Evolutionary conservation across 2,797 vertebrate genomes (phyloP).

Genomic region (Micropoecilia bifurca): DNA sequence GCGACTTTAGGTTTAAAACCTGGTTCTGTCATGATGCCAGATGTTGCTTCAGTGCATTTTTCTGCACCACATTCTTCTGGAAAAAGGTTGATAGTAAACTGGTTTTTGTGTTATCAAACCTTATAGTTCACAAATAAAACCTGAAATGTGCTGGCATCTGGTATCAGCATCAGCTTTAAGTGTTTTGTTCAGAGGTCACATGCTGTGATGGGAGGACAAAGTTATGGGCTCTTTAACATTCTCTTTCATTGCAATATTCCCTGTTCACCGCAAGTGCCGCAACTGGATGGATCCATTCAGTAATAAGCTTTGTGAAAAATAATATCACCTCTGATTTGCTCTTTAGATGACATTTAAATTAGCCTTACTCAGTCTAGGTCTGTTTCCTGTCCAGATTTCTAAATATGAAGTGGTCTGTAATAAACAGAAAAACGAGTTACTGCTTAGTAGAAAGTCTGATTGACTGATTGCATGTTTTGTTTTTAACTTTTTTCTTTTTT

Average conservation of each 20-base stretch:
- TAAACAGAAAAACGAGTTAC: slow-evolving; percentile 59
- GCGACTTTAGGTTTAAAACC: not conserved
- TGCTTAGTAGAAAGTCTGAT: slow-evolving; percentile 52
- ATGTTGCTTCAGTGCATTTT: not conserved
- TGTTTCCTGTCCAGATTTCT: slow-evolving; percentile 50
- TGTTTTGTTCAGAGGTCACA: slow-evolving; percentile 44
- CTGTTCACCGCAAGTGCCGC: slow-evolving; percentile 29
- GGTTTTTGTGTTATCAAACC: not conserved
- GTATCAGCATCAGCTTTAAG: slow-evolving; percentile 13
- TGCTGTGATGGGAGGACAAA: slow-evolving; percentile 39
- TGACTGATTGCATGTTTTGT: slow-evolving; percentile 22
- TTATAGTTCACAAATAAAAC: not conserved
- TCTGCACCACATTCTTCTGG: not conserved
- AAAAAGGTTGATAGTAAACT: not conserved
- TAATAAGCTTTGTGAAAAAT: slow-evolving; percentile 48
- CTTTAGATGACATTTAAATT: slow-evolving; percentile 40
- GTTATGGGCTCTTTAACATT: slow-evolving; percentile 43
- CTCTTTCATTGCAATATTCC: slow-evolving; percentile 52
- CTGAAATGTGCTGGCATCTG: slow-evolving; percentile 27
- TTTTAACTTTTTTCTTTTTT: slow-evolving; percentile 22
- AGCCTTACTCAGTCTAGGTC: slow-evolving; percentile 30
- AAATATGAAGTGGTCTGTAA: slow-evolving; percentile 47
- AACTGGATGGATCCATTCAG: slow-evolving; percentile 25
- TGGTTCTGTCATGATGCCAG: not conserved
- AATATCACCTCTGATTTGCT: slow-evolving; percentile 33